Base-by-base conservation (phyloP, 1,140 invertebrate genomes). In the Leptinotarsa lineolata region DNA sequence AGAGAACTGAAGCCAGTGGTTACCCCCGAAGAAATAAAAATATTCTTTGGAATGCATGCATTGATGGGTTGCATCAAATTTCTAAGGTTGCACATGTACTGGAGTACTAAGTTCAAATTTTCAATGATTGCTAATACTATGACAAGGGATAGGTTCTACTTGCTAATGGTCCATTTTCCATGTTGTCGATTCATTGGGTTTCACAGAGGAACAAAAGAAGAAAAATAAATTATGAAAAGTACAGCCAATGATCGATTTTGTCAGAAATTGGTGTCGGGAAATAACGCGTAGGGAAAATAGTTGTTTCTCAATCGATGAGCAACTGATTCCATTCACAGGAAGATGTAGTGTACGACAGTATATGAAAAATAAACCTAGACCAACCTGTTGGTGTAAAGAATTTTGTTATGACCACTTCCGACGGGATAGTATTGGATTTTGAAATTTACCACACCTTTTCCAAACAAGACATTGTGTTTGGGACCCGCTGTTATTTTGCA, bases 311-410 rank as follows among this genome's bases (percentile, higher is more conserved):
- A 78, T 79, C 63, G 74, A 77, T 73, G 72, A 79, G 60, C 75
- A 79, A 75, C 74, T 79, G 74, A 76, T 78, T 13, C 78, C 75
- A n/a, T 78, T 78, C 60, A 48, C 64, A 20, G 71, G 69, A 11
- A 20, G 58, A 61, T 80, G 76, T 71, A 24, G 2, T 24, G 45
- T 74, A 4, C 20, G 71, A 24, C 74, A 76, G 54, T 64, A 70
- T 24, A 54, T 76, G 18, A 70, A 68, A 58, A 74, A 67, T 58
- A 74, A 76, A 48, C 74, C 74, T 46, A 46, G 45, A 46, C 45
- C 45, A n/a, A n/a, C n/a, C n/a, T 46, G 64, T 66, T 22, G 64
- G 64, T n/a, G 5, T 66, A 45, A 66, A 66, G 6, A 66, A 66
- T 39, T 66, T 66, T 39, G 64, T 66, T 21, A 4, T 24, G 5